These are phyloP conservation scores for Miltochrista miniata DNA, from an alignment of 2,888 invertebrate species.

Conservation along the genomic window DNA sequence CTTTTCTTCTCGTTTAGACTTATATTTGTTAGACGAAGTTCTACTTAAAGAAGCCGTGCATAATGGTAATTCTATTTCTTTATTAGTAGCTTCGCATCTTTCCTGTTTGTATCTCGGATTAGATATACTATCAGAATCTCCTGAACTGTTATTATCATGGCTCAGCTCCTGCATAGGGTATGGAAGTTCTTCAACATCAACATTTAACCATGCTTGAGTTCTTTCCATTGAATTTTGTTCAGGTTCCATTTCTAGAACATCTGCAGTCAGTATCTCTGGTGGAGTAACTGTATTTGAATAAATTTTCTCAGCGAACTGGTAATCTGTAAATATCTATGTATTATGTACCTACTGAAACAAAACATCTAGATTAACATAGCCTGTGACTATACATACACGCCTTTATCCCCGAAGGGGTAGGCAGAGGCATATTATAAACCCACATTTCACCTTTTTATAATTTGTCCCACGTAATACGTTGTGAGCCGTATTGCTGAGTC, in stretches of 20 bases:
- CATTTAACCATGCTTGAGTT: conserved; percentile 57
- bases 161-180: conserved; percentile 35
- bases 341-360: too few relatives aligned
- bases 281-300: conserved; percentile 32
- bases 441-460: too few relatives aligned
- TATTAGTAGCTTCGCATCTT: conserved; percentile 23
- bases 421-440: too few relatives aligned
- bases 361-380: too few relatives aligned
- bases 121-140: conserved; percentile 40
- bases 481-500: too few relatives aligned
- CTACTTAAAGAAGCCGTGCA: conserved; percentile 27
- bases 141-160: conserved; percentile 37
- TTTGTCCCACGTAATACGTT: too few relatives aligned
- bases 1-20: conserved; percentile 28
- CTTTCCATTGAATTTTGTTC: conserved; percentile 44
- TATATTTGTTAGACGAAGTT: conserved; percentile 21
- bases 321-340: conserved; percentile 22
- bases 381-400: too few relatives aligned
- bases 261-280: conserved; percentile 13
- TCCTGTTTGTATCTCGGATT: conserved; percentile 37
- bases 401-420: too few relatives aligned
- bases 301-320: conserved; percentile 32
- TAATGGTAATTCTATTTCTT: conserved; percentile 18
- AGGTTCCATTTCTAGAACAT: conserved; percentile 1
- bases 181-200: conserved; percentile 42